A percentile compares a stretch with the other conserved stretches of the same genome.
Evolutionary conservation across 92 coral and sea anemone species (phyloP).

Genomic region (Actinernus sp.): DNA sequence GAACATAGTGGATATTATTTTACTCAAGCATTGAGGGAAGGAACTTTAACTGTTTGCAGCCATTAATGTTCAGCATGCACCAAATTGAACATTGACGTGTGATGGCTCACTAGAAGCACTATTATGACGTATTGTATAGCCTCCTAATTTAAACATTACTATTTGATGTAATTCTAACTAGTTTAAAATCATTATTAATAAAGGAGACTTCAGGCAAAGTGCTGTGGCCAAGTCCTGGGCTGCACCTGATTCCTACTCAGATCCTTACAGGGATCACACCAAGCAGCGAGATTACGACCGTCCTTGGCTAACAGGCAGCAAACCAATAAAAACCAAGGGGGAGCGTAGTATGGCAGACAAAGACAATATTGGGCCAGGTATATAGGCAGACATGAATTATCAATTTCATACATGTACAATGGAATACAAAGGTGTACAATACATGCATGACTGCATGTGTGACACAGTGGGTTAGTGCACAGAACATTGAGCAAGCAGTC

Average conservation of each 20-base stretch:
- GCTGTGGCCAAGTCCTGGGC: conserved; percentile 89
- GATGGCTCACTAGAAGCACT: too few species aligned
- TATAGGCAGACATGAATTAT: background rate
- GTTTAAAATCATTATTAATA: background rate
- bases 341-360: conserved; percentile 20
- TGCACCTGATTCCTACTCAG: conserved; percentile 62
- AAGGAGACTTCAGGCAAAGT: conserved; percentile 45
- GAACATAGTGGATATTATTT: too few species aligned
- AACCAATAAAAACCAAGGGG: conserved; percentile 37
- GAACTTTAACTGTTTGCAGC: too few species aligned
- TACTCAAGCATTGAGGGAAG: too few species aligned
- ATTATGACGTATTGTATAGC: background rate
- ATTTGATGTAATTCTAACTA: background rate
- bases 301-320: conserved; percentile 85
- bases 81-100: too few species aligned
- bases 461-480: too few species aligned
- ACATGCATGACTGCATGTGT: too few species aligned
- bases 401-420: too few species aligned
- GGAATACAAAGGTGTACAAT: too few species aligned
- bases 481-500: too few species aligned
- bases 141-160: background rate
- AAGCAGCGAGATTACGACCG: conserved; percentile 82
- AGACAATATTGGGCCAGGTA: conserved; percentile 22
- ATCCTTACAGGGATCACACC: conserved; percentile 38
- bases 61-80: too few species aligned